These are phyloP conservation scores for Macquaria australasica DNA, from an alignment of 2,113 vertebrate genomes.

Conservation along the genomic window DNA sequence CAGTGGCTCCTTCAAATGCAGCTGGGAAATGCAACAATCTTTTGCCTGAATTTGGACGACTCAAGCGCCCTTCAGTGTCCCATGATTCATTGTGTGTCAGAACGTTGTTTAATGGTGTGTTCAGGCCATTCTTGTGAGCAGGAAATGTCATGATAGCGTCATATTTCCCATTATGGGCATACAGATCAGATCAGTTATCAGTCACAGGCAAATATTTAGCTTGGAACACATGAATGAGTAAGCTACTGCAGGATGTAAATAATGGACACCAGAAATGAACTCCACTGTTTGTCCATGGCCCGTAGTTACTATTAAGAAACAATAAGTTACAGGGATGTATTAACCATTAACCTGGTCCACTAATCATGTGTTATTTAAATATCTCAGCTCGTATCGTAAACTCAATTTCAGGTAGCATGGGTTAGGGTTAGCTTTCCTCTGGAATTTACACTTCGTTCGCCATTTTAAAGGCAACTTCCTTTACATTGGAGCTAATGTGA, in stretches of 20 bases:
- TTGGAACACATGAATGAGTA: not conserved
- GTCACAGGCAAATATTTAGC: slow-evolving; percentile 9
- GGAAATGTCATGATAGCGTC: not conserved
- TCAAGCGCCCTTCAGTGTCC: not conserved
- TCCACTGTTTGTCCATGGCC: not conserved
- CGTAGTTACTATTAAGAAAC: not conserved
- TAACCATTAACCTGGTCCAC: not conserved
- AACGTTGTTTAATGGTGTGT: not conserved
- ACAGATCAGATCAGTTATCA: not conserved
- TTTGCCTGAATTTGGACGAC: not conserved
- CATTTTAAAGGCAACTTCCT: not conserved
- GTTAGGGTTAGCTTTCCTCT: not conserved
- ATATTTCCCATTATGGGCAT: not conserved
- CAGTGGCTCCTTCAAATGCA: not conserved
- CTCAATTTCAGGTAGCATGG: not conserved
- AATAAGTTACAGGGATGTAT: not conserved
- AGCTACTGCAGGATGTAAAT: not conserved
- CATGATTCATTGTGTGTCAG: not conserved
- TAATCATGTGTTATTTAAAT: not conserved
- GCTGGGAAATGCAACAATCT: not conserved
- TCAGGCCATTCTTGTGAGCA: not conserved
- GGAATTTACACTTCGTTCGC: not conserved
- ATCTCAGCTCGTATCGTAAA: not conserved
- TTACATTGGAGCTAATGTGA: not conserved
- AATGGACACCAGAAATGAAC: not conserved